Conservation (phyloP, 2,113 vertebrate species). For the Gobio gobio region DNA sequence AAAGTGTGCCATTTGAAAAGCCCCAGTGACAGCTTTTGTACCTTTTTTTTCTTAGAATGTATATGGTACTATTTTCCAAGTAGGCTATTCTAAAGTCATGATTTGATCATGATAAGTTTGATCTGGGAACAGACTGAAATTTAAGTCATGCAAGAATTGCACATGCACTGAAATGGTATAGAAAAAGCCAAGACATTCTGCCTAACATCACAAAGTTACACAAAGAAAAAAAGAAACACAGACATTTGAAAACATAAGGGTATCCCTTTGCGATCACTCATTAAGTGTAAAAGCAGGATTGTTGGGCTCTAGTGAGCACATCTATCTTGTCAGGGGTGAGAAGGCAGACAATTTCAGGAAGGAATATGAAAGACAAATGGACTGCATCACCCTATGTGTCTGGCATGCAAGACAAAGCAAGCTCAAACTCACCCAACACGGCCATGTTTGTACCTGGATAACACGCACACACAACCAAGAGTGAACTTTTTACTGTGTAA, state of each 20-base stretch:
- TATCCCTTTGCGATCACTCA: not conserved
- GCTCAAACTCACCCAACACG: not conserved
- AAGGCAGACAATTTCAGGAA: not conserved
- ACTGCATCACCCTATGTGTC: not conserved
- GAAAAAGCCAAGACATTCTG: not conserved
- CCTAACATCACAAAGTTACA: not conserved
- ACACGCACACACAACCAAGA: conserved; percentile 26
- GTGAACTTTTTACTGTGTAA: conserved; percentile 5
- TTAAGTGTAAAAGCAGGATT: not conserved
- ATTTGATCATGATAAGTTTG: not conserved
- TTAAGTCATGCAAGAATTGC: not conserved
- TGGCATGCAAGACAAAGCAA: not conserved
- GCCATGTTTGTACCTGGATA: not conserved
- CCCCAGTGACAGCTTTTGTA: too few relatives aligned
- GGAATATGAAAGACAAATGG: not conserved
- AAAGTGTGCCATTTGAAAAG: too few relatives aligned
- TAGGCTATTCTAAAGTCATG: too few relatives aligned
- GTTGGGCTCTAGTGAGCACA: not conserved
- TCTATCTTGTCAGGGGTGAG: not conserved
- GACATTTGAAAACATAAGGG: not conserved
- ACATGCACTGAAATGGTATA: not conserved
- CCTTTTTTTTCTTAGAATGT: too few relatives aligned
- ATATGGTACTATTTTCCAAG: not conserved
- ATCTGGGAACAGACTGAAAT: not conserved
- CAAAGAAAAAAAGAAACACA: not conserved